Conservation (phyloP, 2,888 invertebrate species). For the Mylabris sibirica region DNA sequence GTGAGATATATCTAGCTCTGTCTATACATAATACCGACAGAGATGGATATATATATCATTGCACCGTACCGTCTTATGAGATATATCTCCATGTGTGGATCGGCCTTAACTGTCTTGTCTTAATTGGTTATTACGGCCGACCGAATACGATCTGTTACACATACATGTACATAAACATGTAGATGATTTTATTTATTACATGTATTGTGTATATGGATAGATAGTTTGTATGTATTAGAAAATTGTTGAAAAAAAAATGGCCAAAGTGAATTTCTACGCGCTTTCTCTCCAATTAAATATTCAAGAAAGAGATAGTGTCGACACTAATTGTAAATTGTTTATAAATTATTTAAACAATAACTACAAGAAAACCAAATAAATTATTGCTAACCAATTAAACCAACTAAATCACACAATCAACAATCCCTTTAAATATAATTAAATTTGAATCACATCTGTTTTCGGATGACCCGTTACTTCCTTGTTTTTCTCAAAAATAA, state of each 20-base stretch:
- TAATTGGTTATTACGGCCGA: conserved; percentile 3
- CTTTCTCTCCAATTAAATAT: conserved; percentile 13
- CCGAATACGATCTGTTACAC: neutral
- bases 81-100: no score
- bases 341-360: conserved; percentile 6
- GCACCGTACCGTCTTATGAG: no score
- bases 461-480: no score
- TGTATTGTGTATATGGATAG: no score
- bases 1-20: no score
- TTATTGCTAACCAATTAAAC: neutral
- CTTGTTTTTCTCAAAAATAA: no score
- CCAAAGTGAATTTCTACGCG: neutral
- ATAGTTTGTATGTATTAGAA: neutral
- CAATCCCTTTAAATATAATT: no score
- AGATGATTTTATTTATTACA: no score
- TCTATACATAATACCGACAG: no score
- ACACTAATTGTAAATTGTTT: conserved; percentile 8
- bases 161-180: neutral
- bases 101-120: neutral
- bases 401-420: no score
- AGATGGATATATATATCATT: no score
- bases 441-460: no score
- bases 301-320: conserved; percentile 8
- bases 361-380: neutral
- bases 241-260: neutral